Evolutionary conservation across 2,888 invertebrate genomes (phyloP).

Genomic region (Meandrusa payeni): DNA sequence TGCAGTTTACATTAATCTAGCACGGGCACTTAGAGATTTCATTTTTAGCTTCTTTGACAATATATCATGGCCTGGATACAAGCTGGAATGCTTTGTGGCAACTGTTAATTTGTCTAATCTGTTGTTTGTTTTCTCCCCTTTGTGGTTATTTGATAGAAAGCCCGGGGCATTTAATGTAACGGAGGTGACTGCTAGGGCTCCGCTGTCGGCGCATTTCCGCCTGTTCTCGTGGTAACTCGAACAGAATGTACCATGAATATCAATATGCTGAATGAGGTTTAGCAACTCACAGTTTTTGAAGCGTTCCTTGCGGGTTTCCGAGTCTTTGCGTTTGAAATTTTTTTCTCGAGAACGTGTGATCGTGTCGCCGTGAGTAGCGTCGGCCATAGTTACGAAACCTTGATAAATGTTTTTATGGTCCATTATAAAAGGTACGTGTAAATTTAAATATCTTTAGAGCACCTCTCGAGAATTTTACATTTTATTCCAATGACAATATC

Average conservation of each 20-base stretch:
- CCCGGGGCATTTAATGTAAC: slow-evolving; percentile 34
- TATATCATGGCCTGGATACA: slow-evolving; percentile 47
- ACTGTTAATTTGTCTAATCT: slow-evolving; percentile 40
- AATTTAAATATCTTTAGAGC: no score
- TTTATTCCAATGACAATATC: no score
- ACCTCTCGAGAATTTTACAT: no score
- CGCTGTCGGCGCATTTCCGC: slow-evolving; percentile 9
- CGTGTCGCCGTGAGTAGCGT: neutral
- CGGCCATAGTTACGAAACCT: neutral
- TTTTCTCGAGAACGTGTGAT: neutral
- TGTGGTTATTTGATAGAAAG: no score
- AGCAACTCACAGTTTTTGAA: slow-evolving; percentile 39
- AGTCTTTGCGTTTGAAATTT: slow-evolving; percentile 6
- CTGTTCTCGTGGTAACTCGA: slow-evolving; percentile 32
- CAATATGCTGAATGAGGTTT: slow-evolving; percentile 47
- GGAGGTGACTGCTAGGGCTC: slow-evolving; percentile 29
- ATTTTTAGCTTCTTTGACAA: slow-evolving; percentile 33
- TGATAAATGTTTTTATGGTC: no score
- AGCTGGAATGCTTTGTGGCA: slow-evolving; percentile 39
- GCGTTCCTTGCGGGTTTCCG: slow-evolving; percentile 32
- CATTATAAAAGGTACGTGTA: no score
- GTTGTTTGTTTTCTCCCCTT: no score
- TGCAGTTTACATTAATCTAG: no score
- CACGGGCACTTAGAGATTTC: no score
- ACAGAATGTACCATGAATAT: slow-evolving; percentile 42